Evolutionary conservation across 2,888 invertebrate species (phyloP), one percentile per base, ranked within the genome.

Genomic region (Spicauda simplicius): DNA sequence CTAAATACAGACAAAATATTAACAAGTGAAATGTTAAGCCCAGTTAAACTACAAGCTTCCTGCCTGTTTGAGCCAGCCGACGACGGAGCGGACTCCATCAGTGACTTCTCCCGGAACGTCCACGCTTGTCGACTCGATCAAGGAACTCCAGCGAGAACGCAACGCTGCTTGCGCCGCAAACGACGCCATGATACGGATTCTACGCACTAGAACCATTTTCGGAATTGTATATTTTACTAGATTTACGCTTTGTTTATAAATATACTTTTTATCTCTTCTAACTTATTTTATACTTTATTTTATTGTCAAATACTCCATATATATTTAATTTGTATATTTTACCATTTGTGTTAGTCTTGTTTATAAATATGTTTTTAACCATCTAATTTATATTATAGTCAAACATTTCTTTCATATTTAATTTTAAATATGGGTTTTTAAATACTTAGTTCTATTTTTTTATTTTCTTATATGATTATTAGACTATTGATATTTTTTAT

Each of bases 61-160:
- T 93, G 94, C 97, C 96, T 97, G 97, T 94, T 97, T 97, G 62
- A 97, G 94, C 97, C 97, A 97, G 91, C 96, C 96, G 74, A 96
- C 96, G 80, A 96, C 96, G 76, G 96, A 96, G 74, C 96, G 94
- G 77, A 97, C 95, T 80, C 96, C 95, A 77, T 95, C 96, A 14
- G 96, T 94, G 68, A 96, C 95, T 81, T 96, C 95, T 0, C 94
- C 93, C 0, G 94, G 93, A 62, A 96, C 94, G 80, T 96, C 95
- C 71, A 96, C 94, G 74, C 94, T 94, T 72, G 95, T 95, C 59
- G 95, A 95, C 83, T 96, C 96, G 74, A 96, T 95, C 79, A 96
- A 93, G 72, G 96, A 96, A 78, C 95, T 95, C 96, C 96, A 96
- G 75, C 95, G 95, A 50, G 96, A 95, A 74, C 96, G 93, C 72